Conservation (phyloP, 2,113 vertebrate species). For the Ailurus styani region DNA sequence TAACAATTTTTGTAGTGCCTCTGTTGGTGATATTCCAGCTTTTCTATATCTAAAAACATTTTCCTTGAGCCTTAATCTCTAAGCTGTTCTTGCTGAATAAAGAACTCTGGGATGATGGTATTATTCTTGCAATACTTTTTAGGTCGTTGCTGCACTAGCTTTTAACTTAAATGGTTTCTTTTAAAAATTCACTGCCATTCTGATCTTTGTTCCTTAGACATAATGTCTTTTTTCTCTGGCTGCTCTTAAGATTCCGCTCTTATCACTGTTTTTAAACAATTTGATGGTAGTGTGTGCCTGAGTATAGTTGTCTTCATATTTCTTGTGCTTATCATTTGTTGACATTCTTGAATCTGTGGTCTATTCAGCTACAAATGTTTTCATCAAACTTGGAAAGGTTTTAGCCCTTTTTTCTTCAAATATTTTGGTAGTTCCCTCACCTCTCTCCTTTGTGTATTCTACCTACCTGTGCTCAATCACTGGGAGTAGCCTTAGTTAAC, state of each 20-base stretch:
- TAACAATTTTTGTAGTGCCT: background rate
- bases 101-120: background rate
- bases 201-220: background rate
- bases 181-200: background rate
- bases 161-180: background rate
- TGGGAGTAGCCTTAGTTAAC: background rate
- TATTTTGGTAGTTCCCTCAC: background rate
- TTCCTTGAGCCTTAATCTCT: background rate
- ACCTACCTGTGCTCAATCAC: background rate
- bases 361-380: background rate
- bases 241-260: background rate
- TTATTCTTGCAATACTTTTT: background rate
- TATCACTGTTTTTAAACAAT: background rate
- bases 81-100: background rate
- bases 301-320: background rate
- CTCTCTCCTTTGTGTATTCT: background rate
- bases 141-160: background rate
- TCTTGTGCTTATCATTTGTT: background rate
- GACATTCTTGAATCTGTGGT: background rate
- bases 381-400: background rate
- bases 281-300: background rate
- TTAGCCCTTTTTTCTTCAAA: background rate
- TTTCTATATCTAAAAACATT: background rate
- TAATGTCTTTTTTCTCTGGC: background rate
- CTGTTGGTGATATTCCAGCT: background rate